phyloP scores from a whole-genome alignment of 2,888 invertebrate genomes.

The Opisthograptis luteolata region DNA sequence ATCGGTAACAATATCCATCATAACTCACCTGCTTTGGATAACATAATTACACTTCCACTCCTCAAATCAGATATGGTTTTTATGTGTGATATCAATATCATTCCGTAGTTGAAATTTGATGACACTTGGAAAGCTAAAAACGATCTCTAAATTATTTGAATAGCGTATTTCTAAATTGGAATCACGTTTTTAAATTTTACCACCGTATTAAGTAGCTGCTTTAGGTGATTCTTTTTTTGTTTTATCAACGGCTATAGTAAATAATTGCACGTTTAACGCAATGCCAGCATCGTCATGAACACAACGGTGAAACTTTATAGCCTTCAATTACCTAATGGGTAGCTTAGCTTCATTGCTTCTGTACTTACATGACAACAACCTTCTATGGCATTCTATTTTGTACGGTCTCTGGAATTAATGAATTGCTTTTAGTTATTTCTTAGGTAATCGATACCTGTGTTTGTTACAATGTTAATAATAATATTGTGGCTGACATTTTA shows the following conservation, averaged over 20 bases:
- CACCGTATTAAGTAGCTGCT: too few relatives aligned
- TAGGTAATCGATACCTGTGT: too few relatives aligned
- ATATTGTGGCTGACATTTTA: too few relatives aligned
- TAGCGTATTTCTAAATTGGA: too few relatives aligned
- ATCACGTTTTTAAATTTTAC: too few relatives aligned
- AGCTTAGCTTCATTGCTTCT: slow-evolving; percentile 43
- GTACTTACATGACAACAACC: slow-evolving; percentile 13
- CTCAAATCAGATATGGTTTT: slow-evolving; percentile 31
- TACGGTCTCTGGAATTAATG: slow-evolving; percentile 4
- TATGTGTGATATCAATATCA: slow-evolving; percentile 36
- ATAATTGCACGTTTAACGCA: slow-evolving; percentile 7
- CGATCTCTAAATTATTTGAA: neutral
- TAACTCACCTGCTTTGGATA: slow-evolving; percentile 29
- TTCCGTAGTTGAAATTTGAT: slow-evolving; percentile 15
- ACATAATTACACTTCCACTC: slow-evolving; percentile 29
- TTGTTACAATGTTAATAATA: too few relatives aligned
- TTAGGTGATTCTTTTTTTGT: neutral
- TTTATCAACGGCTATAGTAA: neutral
- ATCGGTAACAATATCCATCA: slow-evolving; percentile 47
- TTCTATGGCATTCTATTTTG: slow-evolving; percentile 4
- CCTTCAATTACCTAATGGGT: slow-evolving; percentile 39
- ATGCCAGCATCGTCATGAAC: slow-evolving; percentile 27
- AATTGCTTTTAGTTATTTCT: too few relatives aligned
- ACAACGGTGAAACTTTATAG: slow-evolving; percentile 38
- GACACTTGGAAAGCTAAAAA: slow-evolving; percentile 17